Evolutionary conservation across 2,797 vertebrate species (phyloP), one percentile per base, ranked within the genome.

Genomic region (Borostomias antarcticus): DNA sequence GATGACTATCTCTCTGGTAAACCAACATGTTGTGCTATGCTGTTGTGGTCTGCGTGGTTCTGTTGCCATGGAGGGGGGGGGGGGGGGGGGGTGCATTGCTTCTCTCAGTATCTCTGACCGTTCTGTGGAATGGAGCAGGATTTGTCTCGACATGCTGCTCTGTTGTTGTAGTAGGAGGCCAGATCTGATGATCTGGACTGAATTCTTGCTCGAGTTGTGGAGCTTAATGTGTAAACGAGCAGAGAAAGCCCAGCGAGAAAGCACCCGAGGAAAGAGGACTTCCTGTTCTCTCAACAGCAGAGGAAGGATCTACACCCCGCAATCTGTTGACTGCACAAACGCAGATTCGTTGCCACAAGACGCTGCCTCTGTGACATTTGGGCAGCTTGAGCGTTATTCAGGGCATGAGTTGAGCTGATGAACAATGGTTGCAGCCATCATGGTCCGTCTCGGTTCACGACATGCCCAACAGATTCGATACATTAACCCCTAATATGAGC

Each of bases 1-100:
- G 9, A 45, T 17, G 7, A 23, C 17, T 11, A 30, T 35, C 19
- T 63, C 63, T 26, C 37, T 26, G 62, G 51, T 77, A 2, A 62
- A 26, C 17, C 10, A 53, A 66, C 60, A 11, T 51, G 1, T 10
- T 58, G 45, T 53, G 4, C 1, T 1, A 1, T 52, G 21, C 29
- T 21, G 47, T 35, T 35, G 25, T 25, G 50, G 19, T 32, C 43
- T 2, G 59, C 1, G 2, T 57, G 60, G 37, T 61, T 35, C 40
- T 0, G 68, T 82, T 83, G 63, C 69, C 52, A 73, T 72, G n/a
- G n/a, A n/a, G n/a, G n/a, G n/a, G n/a, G n/a, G n/a, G n/a, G n/a
- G n/a, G n/a, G n/a, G n/a, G n/a, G n/a, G n/a, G n/a, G n/a, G n/a
- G n/a, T n/a, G n/a, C n/a, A n/a, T n/a, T n/a, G n/a, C n/a, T n/a